Conservation (phyloP, 37 sponge, comb jelly and placozoan species). For the Crambe crambe region DNA sequence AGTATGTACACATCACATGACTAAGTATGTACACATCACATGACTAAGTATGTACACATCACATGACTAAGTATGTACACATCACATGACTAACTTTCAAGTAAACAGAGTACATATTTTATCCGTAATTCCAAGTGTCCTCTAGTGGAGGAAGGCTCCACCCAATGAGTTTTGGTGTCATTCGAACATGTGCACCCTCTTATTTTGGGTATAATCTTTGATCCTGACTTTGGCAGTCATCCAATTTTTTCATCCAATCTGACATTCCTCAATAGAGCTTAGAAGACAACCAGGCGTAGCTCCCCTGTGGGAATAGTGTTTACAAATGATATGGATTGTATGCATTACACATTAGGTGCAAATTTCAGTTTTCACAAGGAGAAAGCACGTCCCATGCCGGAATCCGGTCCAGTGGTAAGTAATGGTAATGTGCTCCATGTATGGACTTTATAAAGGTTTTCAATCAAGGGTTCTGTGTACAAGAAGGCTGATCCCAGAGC, state of each 20-base stretch:
- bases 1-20: conserved; percentile 11
- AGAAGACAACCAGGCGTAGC: no score
- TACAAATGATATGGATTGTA: no score
- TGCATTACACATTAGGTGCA: conserved; percentile 70
- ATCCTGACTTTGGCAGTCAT: no score
- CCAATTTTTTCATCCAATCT: no score
- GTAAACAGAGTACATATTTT: no score
- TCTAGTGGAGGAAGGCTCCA: no score
- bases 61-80: background rate
- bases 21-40: background rate
- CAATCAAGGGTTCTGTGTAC: conserved; percentile 74
- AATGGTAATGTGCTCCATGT: background rate
- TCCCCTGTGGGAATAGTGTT: no score
- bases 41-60: background rate
- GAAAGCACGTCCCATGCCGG: conserved; percentile 63
- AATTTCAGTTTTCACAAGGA: conserved; percentile 92
- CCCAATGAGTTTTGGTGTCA: no score
- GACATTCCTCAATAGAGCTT: no score
- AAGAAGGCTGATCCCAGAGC: conserved; percentile 73
- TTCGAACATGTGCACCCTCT: no score
- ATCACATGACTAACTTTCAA: background rate
- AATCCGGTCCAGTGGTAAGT: conserved; percentile 73
- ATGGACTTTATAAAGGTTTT: conserved; percentile 2
- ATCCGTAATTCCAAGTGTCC: no score
- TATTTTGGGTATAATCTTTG: no score